Conservation (phyloP, 2,797 vertebrate genomes). For the Macropus fuliginosus region DNA sequence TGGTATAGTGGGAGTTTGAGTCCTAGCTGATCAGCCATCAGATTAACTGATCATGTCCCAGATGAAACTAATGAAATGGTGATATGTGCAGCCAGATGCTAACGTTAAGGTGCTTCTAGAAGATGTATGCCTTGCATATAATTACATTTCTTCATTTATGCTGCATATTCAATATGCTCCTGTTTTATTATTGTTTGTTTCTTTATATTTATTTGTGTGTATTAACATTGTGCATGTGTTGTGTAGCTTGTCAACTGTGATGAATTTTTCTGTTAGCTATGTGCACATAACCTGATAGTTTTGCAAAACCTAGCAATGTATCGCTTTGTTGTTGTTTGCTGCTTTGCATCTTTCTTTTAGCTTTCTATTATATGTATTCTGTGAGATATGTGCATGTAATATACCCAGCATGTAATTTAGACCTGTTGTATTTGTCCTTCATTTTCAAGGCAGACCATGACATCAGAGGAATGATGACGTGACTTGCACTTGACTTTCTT, state of each 20-base stretch:
- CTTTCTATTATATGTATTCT: neutral
- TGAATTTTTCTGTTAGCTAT: neutral
- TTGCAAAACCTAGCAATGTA: neutral
- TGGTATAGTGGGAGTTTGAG: neutral
- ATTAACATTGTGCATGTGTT: neutral
- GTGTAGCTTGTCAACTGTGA: neutral
- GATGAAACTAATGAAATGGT: neutral
- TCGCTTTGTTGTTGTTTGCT: neutral
- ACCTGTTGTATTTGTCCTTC: neutral
- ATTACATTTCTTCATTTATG: neutral
- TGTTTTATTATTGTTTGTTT: neutral
- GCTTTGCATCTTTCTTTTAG: neutral
- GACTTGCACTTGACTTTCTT: no score
- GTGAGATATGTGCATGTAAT: neutral
- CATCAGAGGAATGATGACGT: no score
- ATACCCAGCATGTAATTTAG: neutral
- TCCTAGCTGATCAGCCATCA: neutral
- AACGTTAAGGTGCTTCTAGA: neutral
- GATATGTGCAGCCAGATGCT: neutral
- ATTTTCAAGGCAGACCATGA: no score
- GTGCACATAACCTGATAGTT: neutral
- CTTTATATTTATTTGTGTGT: neutral
- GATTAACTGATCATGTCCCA: neutral
- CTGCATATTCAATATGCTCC: neutral
- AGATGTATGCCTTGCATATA: neutral